Evolutionary conservation across 2,888 invertebrate species (phyloP), one percentile per base, ranked within the genome.

Genomic region (Pemphredon lugubris): DNA sequence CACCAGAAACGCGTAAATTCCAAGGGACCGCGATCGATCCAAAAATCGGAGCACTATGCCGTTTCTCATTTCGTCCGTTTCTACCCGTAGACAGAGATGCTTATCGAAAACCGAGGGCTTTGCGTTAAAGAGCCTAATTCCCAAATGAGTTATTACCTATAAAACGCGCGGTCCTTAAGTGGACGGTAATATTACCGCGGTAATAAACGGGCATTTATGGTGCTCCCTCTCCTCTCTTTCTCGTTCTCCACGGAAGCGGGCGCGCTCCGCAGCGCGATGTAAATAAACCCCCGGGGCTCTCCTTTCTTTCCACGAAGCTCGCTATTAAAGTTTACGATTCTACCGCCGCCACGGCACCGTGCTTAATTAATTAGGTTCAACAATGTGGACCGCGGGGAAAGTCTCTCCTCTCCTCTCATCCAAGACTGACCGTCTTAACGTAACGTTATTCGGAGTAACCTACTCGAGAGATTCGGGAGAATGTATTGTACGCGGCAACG

Each of bases 61-160:
- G 45, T 45, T 68, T 63, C 63, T 72, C 54, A 58, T 72, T 68
- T 61, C 67, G 45, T 11, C 16, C 67, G 42, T 61, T 47, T 60
- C 7, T 42, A 32, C 37, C 39, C 48, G 16, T 59, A 32, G 40
- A 39, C 23, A 9, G 50, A 79, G 81, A 86, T 85, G 79, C 77
- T 84, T 83, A 84, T 84, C 83, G 80, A 82, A 77, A 81, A 77
- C 47, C 77, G 73, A 83, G 81, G 82, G 75, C 83, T 80, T 84
- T 83, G 84, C 79, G 83, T 84, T 87, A 86, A 87, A 86, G 83
- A 85, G 86, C 72, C 85, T 84, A 86, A 87, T 86, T 86, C 79
- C 70, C 78, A 81, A 82, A 84, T 86, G 85, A 88, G 82, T 87
- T 87, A 85, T 85, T 82, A 85, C 82, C 86, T 83, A 86, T 86